These are phyloP conservation scores for Aphaenogaster floridana DNA, from an alignment of 1,140 invertebrate species.

Conservation along the genomic window DNA sequence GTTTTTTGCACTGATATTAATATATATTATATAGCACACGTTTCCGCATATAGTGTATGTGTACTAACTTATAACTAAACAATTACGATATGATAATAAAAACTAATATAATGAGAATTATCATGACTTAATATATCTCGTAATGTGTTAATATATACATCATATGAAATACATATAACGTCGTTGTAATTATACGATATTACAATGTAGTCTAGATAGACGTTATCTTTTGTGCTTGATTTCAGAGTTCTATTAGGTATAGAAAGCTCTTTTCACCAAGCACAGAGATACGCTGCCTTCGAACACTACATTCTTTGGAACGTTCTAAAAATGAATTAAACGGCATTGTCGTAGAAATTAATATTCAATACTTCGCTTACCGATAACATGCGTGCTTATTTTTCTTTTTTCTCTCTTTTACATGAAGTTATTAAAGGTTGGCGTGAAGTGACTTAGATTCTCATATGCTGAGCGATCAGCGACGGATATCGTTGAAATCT, in stretches of 20 bases:
- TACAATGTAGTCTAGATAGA: slow-evolving; percentile 48
- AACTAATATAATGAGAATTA: slow-evolving; percentile 64
- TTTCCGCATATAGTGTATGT: slow-evolving; percentile 3
- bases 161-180: slow-evolving; percentile 65
- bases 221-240: slow-evolving; percentile 50
- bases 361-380: slow-evolving; percentile 49
- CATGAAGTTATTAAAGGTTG: slow-evolving; percentile 46
- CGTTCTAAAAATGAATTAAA: slow-evolving; percentile 70
- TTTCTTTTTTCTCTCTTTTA: slow-evolving; percentile 30
- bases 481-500: slow-evolving; percentile 36
- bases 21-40: slow-evolving; percentile 14
- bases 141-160: slow-evolving; percentile 71
- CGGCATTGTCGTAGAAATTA: slow-evolving; percentile 43
- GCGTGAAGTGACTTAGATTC: neutral
- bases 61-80: slow-evolving; percentile 41
- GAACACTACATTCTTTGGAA: slow-evolving; percentile 76
- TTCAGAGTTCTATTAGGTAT: slow-evolving; percentile 19
- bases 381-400: slow-evolving; percentile 36
- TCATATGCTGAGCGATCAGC: slow-evolving; percentile 5
- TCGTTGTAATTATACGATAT: slow-evolving; percentile 67
- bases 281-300: slow-evolving; percentile 41
- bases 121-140: slow-evolving; percentile 54
- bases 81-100: slow-evolving; percentile 61
- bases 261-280: slow-evolving; percentile 34
- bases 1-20: slow-evolving; percentile 22